Evolutionary conservation across 2,888 invertebrate species (phyloP).

Genomic region (Calliopum simillimum): DNA sequence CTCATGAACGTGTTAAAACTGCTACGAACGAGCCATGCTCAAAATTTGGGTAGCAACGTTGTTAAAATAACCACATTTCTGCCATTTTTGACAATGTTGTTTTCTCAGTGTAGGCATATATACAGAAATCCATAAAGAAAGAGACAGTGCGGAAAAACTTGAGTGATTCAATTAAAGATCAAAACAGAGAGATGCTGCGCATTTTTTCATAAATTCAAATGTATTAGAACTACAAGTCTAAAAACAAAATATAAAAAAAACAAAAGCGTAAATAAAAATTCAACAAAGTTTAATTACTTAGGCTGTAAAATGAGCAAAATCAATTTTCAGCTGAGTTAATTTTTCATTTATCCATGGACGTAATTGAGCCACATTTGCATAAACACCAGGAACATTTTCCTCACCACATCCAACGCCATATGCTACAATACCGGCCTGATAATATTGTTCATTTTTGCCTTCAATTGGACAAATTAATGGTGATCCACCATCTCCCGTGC

Average conservation of each 20-base stretch:
- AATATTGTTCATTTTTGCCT: conserved; percentile 50
- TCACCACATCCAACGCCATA: conserved; percentile 86
- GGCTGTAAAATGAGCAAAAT: conserved; percentile 51
- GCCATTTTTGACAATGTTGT: no score
- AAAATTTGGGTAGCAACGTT: no score
- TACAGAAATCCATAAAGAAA: no score
- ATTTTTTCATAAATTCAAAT: no score
- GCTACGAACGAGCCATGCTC: no score
- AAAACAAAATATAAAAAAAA: conserved; percentile 25
- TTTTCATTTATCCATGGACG: conserved; percentile 79
- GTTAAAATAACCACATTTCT: no score
- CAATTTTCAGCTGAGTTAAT: conserved; percentile 47
- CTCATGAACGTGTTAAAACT: no score
- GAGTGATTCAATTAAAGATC: no score
- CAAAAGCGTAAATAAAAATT: conserved; percentile 37
- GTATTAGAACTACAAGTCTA: no score
- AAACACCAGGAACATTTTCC: conserved; percentile 77
- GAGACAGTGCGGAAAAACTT: no score
- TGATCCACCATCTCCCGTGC: conserved; percentile 83
- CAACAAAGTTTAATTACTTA: conserved; percentile 39
- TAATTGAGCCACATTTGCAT: conserved; percentile 75
- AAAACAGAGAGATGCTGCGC: no score
- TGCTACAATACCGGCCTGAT: conserved; percentile 76
- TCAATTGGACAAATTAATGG: conserved; percentile 81
- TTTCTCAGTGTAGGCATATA: no score